Base-by-base conservation (phyloP, 2,113 vertebrate species). In the Callionymus lyra region DNA sequence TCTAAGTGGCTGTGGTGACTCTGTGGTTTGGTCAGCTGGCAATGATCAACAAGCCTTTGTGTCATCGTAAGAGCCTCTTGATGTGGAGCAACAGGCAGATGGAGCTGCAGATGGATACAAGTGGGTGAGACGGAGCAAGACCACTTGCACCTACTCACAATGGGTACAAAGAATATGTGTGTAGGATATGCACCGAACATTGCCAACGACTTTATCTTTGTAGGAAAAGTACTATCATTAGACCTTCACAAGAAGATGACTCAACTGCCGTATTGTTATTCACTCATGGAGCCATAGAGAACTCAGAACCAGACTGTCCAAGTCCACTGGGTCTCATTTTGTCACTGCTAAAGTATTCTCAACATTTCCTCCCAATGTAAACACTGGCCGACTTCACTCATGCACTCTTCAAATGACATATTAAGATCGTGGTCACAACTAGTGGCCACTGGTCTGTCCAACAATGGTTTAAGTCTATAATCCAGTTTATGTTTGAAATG, bases 301-400 rank as follows among this genome's bases (percentile, higher is more conserved):
- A 27, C 21, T 27, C 21, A 27, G n/a, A n/a, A n/a, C n/a, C n/a
- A n/a, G 21, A 39, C 16, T 21, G 51, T 53, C 41, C 47, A 13
- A 54, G 59, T 65, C 57, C 47, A 62, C 47, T 45, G 38, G 42
- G 48, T 48, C 40, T 63, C 19, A 33, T 35, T 47, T 14, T 67
- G 69, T 77, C 67, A 72, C 44, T 41, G 57, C 59, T 45, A 56
- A 79, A 64, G 61, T 65, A 83, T 81, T 74, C 48, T 40, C 33
- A 68, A 75, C 68, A 79, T 82, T 80, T 82, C 77, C 72, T 67
- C 34, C 47, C 34, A 72, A 79, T 81, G 67, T 82, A 78, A 83
- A 78, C 80, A 74, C 41, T 41, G 33, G 45, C 18, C 41, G 44
- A 58, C 34, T 60, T 58, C 50, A 34, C 49, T 62, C 14, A 21